These are phyloP conservation scores for Athalia cordata DNA, from an alignment of 2,888 invertebrate genomes.

Conservation along the genomic window DNA sequence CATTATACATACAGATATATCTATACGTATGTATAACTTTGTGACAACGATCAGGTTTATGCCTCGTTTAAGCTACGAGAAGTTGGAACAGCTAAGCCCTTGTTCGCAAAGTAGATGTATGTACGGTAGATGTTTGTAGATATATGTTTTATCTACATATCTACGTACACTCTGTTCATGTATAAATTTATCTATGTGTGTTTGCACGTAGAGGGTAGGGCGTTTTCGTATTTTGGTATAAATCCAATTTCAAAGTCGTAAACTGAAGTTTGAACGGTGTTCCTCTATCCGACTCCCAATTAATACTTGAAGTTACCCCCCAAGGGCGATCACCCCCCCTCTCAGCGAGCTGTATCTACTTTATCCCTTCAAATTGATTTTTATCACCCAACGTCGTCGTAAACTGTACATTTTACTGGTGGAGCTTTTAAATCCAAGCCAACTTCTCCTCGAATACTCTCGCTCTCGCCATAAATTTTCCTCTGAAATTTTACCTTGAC, in stretches of 20 bases:
- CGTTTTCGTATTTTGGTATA: conserved; percentile 23
- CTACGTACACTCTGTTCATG: not conserved
- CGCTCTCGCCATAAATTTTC: not conserved
- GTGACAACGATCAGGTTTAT: conserved; percentile 20
- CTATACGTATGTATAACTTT: not conserved
- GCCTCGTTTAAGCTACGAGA: conserved; percentile 2
- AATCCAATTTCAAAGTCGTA: conserved; percentile 31
- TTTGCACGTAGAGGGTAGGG: not conserved
- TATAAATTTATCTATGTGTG: not conserved
- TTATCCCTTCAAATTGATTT: conserved; percentile 32
- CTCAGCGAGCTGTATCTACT: not conserved
- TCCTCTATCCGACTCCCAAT: conserved; percentile 23
- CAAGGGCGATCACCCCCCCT: not conserved
- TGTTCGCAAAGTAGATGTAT: not conserved
- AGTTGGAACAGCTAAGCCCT: not conserved
- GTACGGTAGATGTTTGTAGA: too few relatives aligned
- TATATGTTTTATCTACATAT: too few relatives aligned
- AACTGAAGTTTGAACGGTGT: conserved; percentile 27
- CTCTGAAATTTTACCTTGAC: conserved; percentile 31
- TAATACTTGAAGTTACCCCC: conserved; percentile 29
- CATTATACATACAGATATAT: too few relatives aligned
- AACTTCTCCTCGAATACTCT: not conserved
- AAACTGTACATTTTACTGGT: conserved; percentile 31
- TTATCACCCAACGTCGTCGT: conserved; percentile 32
- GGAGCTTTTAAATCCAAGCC: conserved; percentile 22